Evolutionary conservation across 1,140 invertebrate genomes (phyloP).

Genomic region (Leptestheria dahalacensis): DNA sequence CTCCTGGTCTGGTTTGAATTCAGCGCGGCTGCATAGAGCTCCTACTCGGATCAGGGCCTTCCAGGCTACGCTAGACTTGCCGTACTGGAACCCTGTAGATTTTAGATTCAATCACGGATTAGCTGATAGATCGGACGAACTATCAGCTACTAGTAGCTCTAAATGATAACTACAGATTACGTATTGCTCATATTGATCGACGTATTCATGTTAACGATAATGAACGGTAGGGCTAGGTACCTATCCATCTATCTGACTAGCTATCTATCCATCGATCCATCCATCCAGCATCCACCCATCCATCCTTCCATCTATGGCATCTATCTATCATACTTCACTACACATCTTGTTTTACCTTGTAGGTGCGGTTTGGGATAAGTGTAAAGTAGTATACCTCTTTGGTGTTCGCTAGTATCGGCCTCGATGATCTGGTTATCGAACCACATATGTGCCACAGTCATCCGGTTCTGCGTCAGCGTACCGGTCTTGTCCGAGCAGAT

Average conservation of each 20-base stretch:
- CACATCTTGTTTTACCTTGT: neutral
- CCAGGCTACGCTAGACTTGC: slow-evolving; percentile 11
- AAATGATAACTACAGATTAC: too few relatives aligned
- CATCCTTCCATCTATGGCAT: too few relatives aligned
- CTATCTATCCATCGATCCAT: too few relatives aligned
- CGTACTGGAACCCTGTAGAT: slow-evolving; percentile 2
- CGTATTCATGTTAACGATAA: too few relatives aligned
- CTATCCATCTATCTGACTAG: too few relatives aligned
- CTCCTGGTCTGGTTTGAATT: slow-evolving; percentile 35
- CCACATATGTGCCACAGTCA: slow-evolving; percentile 52
- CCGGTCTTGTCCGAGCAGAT: slow-evolving; percentile 53
- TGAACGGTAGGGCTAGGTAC: too few relatives aligned
- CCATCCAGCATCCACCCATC: too few relatives aligned
- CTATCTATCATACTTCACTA: too few relatives aligned
- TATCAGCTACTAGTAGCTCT: too few relatives aligned
- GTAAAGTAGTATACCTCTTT: slow-evolving; percentile 42
- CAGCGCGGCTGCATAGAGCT: slow-evolving; percentile 37
- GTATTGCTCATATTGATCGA: too few relatives aligned
- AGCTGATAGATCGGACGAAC: too few relatives aligned
- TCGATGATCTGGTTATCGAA: slow-evolving; percentile 36
- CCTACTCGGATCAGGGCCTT: slow-evolving; percentile 22
- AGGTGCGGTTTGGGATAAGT: neutral
- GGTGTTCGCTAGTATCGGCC: slow-evolving; percentile 54
- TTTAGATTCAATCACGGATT: neutral
- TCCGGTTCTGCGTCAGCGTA: slow-evolving; percentile 47